Conservation (phyloP, 1,140 invertebrate species). For the Drosophila subobscura region DNA sequence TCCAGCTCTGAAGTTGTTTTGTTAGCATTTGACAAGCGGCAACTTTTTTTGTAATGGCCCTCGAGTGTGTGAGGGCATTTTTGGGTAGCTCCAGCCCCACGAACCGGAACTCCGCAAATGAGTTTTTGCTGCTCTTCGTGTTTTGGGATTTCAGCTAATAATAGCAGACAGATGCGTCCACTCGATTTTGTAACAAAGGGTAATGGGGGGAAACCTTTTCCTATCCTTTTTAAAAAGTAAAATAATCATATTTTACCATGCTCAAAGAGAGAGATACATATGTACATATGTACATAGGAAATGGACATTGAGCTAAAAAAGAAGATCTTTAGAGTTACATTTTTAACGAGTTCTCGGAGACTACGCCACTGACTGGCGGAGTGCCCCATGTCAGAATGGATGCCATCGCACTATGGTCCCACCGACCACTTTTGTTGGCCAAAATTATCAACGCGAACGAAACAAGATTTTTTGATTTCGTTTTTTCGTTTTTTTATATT, state of each 20-base stretch:
- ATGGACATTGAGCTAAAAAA: no score
- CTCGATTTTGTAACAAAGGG: slow-evolving; percentile 9
- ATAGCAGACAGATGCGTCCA: slow-evolving; percentile 38
- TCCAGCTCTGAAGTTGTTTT: slow-evolving; percentile 31
- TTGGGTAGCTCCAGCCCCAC: slow-evolving; percentile 33
- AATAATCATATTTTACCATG: no score
- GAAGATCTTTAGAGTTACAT: no score
- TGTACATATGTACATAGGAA: no score
- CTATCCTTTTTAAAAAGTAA: no score
- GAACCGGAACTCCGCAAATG: slow-evolving; percentile 70
- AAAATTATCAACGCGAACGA: neutral
- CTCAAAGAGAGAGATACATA: no score
- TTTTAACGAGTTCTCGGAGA: no score
- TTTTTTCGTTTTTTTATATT: no score
- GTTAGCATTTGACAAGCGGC: slow-evolving; percentile 8
- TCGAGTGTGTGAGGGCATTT: slow-evolving; percentile 67
- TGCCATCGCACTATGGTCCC: no score
- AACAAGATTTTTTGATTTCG: neutral
- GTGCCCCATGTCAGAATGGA: no score
- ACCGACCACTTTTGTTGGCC: neutral
- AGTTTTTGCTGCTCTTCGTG: slow-evolving; percentile 22
- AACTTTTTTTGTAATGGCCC: slow-evolving; percentile 58
- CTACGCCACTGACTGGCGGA: no score
- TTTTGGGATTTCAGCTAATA: slow-evolving; percentile 41
- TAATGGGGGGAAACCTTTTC: neutral